Evolutionary conservation across 2,113 vertebrate species (phyloP).

Genomic region (Todiramphus chloris): DNA sequence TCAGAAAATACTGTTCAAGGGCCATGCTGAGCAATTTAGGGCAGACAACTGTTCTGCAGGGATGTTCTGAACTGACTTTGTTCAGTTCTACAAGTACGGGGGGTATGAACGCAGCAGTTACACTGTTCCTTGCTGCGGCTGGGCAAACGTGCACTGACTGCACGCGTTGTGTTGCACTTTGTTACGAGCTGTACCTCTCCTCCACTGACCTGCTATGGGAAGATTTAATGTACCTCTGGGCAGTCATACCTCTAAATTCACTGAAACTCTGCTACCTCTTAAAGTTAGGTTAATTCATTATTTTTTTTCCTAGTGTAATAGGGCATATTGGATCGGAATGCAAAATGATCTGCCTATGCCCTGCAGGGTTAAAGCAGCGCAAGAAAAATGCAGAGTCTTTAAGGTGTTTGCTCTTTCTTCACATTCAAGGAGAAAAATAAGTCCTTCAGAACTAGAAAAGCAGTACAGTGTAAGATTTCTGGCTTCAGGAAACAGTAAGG

Average conservation of each 20-base stretch:
- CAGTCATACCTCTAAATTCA: background rate
- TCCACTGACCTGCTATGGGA: background rate
- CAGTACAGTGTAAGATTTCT: background rate
- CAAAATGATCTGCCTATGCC: fast-evolving
- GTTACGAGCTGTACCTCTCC: background rate
- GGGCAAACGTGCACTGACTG: fast-evolving
- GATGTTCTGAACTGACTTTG: fast-evolving
- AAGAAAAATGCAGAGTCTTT: background rate
- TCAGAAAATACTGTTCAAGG: background rate
- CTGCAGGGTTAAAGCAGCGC: background rate
- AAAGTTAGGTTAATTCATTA: background rate
- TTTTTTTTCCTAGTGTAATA: background rate
- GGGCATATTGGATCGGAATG: background rate
- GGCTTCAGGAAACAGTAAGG: background rate
- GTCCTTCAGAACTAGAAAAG: background rate
- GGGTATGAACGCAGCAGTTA: fast-evolving
- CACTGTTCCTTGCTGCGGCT: background rate
- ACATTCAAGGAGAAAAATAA: background rate
- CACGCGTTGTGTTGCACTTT: fast-evolving
- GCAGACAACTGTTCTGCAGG: background rate
- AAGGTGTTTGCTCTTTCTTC: background rate
- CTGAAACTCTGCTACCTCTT: background rate
- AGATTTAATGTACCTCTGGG: background rate
- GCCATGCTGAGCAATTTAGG: background rate
- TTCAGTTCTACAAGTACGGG: fast-evolving